These are phyloP conservation scores for Chymomyza amoena DNA, from an alignment of 2,888 invertebrate genomes.

Conservation along the genomic window DNA sequence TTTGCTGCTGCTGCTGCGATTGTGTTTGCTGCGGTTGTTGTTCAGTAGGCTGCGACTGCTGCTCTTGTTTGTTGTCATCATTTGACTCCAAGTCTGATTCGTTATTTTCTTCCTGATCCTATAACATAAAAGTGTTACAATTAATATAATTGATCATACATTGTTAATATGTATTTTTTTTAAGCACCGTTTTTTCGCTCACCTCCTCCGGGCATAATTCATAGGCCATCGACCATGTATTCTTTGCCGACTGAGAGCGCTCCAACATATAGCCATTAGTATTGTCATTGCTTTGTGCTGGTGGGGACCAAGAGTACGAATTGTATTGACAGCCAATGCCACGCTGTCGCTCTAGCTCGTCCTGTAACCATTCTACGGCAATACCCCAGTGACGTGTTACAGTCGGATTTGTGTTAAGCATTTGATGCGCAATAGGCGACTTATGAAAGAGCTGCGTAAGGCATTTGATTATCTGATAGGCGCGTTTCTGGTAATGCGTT, in stretches of 20 bases:
- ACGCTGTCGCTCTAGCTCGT: slow-evolving; percentile 89
- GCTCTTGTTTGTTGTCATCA: slow-evolving; percentile 70
- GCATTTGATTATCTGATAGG: slow-evolving; percentile 98
- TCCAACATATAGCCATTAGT: slow-evolving; percentile 97
- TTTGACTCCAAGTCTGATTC: slow-evolving; percentile 77
- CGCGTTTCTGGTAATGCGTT: slow-evolving; percentile 96
- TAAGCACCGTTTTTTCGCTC: slow-evolving; percentile 60
- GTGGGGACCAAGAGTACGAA: slow-evolving; percentile 95
- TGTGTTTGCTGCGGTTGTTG: neutral
- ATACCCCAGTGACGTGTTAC: slow-evolving; percentile 92
- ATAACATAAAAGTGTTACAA: slow-evolving; percentile 25
- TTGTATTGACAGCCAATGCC: slow-evolving; percentile 84
- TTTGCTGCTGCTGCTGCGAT: slow-evolving; percentile 3
- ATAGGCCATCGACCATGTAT: slow-evolving; percentile 89
- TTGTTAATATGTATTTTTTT: neutral
- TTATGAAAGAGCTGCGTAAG: slow-evolving; percentile 93
- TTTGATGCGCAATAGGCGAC: slow-evolving; percentile 88
- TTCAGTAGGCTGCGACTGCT: slow-evolving; percentile 28
- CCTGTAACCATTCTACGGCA: slow-evolving; percentile 96
- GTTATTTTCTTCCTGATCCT: slow-evolving; percentile 78
- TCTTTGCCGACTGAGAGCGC: slow-evolving; percentile 94
- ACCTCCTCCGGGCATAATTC: slow-evolving; percentile 87
- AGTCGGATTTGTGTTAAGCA: slow-evolving; percentile 88
- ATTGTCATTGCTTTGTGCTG: slow-evolving; percentile 95
- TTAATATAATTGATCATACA: neutral